Base-by-base conservation (phyloP, 2,113 vertebrate genomes). In the Haemorhous mexicanus region DNA sequence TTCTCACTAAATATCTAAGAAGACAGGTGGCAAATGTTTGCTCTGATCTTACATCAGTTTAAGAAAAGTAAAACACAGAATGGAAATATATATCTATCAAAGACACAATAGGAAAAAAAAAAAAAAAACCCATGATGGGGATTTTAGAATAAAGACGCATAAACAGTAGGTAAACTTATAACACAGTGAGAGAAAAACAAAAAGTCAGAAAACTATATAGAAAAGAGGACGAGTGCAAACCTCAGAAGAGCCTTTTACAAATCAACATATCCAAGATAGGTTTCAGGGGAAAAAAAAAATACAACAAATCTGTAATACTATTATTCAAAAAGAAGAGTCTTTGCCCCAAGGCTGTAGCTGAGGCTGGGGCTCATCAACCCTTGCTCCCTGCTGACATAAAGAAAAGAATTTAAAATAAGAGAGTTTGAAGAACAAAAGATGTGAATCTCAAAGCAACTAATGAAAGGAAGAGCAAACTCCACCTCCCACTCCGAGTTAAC, bases 381-480 rank as follows among this genome's bases (percentile, higher is more conserved):
- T 56, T 88, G 76, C 81, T 94, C 81, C 84, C 94, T 16, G 61
- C 86, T 95, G 96, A 95, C 39, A 96, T 90, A 90, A 96, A 97
- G 68, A 95, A 82, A 77, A 90, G 66, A 93, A 90, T 87, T 95
- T 95, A 69, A 95, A 87, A 92, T 79, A 80, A 74, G 59, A 96
- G 84, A 46, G 87, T 62, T 55, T 0, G 23, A 93, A 95, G 93
- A 97, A 97, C 84, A 97, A 96, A 98, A 97, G 81, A 89, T 90
- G 46, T 74, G 85, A 96, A 96, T 97, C 92, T 97, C 93, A 97
- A 97, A 97, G 90, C 61, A 96, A 78, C 87, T 95, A 94, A 97
- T 84, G 83, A 96, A 97, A 87, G 93, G 82, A 86, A 92, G 39
- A 73, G 70, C 20, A 94, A 83, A 74, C 89, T 90, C 89, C 58